Conservation (phyloP, 2,797 vertebrate genomes). For the Salmo trutta region DNA sequence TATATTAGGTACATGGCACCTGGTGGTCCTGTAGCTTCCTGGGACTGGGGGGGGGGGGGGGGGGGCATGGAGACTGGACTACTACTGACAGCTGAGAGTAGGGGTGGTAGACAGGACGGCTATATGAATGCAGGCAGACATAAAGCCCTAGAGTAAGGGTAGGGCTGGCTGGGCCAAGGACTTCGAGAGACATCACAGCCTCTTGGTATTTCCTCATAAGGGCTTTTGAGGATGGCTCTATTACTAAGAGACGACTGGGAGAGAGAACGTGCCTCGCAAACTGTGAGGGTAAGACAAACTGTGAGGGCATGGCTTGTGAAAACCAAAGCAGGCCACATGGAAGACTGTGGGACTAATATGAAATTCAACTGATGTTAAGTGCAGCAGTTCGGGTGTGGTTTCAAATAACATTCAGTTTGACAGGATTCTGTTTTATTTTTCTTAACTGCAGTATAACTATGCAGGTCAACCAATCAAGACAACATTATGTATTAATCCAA, state of each 20-base stretch:
- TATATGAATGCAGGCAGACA: not conserved
- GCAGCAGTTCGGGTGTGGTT: not conserved
- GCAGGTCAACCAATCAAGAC: not conserved
- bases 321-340: not conserved
- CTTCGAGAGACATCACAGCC: slow-evolving; percentile 1
- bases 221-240: not conserved
- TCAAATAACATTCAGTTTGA: not conserved
- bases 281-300: not conserved
- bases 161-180: not conserved
- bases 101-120: not conserved
- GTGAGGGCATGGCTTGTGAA: too few relatives aligned
- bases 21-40: not conserved
- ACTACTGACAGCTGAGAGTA: slow-evolving; percentile 17
- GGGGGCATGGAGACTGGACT: not conserved
- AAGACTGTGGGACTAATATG: not conserved
- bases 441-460: not conserved
- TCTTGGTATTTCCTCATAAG: slow-evolving; percentile 5
- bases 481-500: not conserved
- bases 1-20: slow-evolving; percentile 6
- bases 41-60: not conserved
- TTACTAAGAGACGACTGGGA: not conserved
- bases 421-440: not conserved
- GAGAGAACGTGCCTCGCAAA: not conserved
- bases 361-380: not conserved
- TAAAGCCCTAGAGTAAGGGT: not conserved